phyloP scores from a whole-genome alignment of 2,888 invertebrate genomes.

The Orthosia gothica region DNA sequence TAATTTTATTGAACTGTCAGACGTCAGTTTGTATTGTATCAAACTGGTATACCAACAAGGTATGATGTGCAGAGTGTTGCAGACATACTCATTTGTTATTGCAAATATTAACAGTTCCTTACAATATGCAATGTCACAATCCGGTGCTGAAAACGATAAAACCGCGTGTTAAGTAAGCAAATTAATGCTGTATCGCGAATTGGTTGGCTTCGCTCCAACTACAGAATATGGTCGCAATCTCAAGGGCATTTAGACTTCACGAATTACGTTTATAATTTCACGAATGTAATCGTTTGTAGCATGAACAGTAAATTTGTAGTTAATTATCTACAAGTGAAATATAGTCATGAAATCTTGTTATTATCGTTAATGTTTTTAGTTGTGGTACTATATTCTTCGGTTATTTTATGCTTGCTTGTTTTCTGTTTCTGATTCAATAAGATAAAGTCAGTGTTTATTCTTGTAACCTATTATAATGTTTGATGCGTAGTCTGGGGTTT shows the following conservation, averaged over 20 bases:
- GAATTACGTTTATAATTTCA: constrained; percentile 70
- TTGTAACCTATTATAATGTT: constrained; percentile 17
- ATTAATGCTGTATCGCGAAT: constrained; percentile 81
- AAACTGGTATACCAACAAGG: constrained; percentile 13
- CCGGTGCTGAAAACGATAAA: constrained; percentile 68
- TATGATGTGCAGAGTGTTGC: constrained; percentile 5
- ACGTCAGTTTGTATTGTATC: constrained; percentile 26
- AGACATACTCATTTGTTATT: constrained; percentile 32
- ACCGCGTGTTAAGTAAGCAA: constrained; percentile 74
- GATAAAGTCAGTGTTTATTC: constrained; percentile 16
- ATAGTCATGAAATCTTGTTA: constrained; percentile 32
- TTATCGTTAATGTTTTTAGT: constrained; percentile 26
- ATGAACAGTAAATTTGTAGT: constrained; percentile 45
- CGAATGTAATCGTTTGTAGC: constrained; percentile 32
- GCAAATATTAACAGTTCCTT: constrained; percentile 50
- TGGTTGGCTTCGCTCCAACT: constrained; percentile 83
- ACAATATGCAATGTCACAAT: constrained; percentile 64
- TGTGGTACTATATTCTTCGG: neutral
- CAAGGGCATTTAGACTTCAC: constrained; percentile 83
- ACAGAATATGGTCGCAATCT: constrained; percentile 78
- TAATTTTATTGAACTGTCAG: constrained; percentile 37
- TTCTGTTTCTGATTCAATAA: constrained; percentile 8
- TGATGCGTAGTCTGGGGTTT: constrained; percentile 13
- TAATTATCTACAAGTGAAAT: constrained; percentile 38
- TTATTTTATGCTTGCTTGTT: constrained; percentile 19